Evolutionary conservation across 2,113 vertebrate species (phyloP).

Genomic region (Macaca mulatta): DNA sequence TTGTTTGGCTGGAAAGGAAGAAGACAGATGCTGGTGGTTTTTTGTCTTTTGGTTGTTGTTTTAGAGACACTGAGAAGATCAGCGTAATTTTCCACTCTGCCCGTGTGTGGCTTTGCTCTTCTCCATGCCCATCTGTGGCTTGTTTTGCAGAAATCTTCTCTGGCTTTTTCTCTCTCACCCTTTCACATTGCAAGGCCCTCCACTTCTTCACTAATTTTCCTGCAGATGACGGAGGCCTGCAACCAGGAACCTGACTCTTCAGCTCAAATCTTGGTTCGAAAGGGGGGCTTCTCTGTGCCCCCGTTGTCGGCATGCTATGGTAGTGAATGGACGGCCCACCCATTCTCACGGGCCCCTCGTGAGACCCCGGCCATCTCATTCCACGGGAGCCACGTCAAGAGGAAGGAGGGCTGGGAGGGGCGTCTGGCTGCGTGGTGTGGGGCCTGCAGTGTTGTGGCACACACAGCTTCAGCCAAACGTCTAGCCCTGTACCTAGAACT

Average conservation of each 20-base stretch:
- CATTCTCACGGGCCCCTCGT: too few species aligned
- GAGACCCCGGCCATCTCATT: neutral
- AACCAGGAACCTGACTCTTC: neutral
- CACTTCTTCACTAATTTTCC: neutral
- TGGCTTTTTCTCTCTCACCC: too few species aligned
- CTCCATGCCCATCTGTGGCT: neutral
- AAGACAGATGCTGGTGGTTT: neutral
- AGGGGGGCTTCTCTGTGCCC: neutral
- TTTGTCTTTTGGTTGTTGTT: neutral
- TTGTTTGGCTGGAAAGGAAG: neutral
- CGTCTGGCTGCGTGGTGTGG: neutral
- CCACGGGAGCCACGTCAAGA: neutral
- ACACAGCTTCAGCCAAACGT: neutral
- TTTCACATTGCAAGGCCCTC: neutral
- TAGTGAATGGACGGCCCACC: neutral
- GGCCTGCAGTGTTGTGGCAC: neutral
- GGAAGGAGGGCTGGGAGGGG: neutral
- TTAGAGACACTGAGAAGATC: neutral
- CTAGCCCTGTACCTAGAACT: neutral
- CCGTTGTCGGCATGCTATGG: neutral
- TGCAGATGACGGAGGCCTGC: neutral
- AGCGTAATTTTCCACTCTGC: rapidly evolving
- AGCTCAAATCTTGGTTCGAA: too few species aligned
- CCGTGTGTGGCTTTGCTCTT: neutral
- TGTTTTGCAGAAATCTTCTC: neutral